Conservation (phyloP, 2,113 vertebrate species). For the Eptatretus burgeri region DNA sequence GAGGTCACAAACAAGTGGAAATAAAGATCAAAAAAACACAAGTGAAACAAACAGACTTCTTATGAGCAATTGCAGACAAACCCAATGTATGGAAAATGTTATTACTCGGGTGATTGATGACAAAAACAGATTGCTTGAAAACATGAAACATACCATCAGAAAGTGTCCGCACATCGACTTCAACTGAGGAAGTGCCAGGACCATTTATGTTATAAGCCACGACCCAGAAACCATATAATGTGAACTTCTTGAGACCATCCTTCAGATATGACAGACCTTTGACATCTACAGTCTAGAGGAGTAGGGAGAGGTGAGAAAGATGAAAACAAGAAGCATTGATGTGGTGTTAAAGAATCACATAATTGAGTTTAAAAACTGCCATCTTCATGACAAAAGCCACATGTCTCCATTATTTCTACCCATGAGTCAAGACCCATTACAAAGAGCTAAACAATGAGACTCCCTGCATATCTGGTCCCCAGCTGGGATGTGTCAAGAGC, state of each 20-base stretch:
- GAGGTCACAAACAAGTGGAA: too few relatives aligned
- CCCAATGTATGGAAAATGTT: not conserved
- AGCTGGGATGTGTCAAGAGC: too few relatives aligned
- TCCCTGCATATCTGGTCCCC: too few relatives aligned
- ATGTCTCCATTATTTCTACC: too few relatives aligned
- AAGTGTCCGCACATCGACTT: conserved; percentile 34
- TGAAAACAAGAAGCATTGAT: too few relatives aligned
- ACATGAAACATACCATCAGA: conserved; percentile 40
- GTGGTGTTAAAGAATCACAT: too few relatives aligned
- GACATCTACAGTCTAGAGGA: conserved; percentile 38
- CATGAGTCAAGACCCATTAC: too few relatives aligned
- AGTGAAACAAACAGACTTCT: not conserved
- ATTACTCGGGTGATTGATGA: not conserved
- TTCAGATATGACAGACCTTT: conserved; percentile 35
- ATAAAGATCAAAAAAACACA: not conserved
- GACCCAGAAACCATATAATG: conserved; percentile 64
- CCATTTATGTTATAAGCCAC: conserved; percentile 90
- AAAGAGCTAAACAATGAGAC: too few relatives aligned
- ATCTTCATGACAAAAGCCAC: too few relatives aligned
- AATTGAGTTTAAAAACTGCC: too few relatives aligned
- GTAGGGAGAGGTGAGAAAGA: too few relatives aligned
- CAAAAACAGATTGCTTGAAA: not conserved
- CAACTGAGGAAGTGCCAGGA: conserved; percentile 67
- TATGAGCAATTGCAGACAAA: not conserved
- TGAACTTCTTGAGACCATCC: conserved; percentile 51